Evolutionary conservation across 2,888 invertebrate genomes (phyloP), one percentile per base, ranked within the genome.

Genomic region (Watsonalla cultraria): DNA sequence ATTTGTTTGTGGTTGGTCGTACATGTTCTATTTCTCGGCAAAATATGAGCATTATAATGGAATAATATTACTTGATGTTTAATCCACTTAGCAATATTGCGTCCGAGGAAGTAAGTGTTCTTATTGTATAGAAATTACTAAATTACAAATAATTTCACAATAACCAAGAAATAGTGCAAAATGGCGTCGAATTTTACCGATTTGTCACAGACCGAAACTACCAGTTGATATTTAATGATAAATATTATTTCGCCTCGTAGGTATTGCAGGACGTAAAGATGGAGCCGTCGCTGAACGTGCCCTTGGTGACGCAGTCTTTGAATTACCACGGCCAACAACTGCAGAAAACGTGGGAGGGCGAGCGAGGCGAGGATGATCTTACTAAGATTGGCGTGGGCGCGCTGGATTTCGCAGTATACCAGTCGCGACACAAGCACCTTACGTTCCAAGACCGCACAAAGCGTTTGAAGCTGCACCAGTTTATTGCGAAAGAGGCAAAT

Each of bases 251-350:
- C 24, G 4, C 4, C 24, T 24, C 24, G 4, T 24, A 24, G 24
- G 24, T 24, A 37, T 45, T 58, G 7, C 62, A 78, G 78, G 50
- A 51, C 53, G 59, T 51, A 42, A 69, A 47, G 13, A 91, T 90
- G 90, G 91, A 91, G 53, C 66, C 84, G 9, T 70, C 83, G 46
- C 63, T 91, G 87, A 90, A 91, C 77, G 83, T 88, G 87, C 82
- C 89, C 59, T 74, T 91, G 72, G 92, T 97, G 80, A 88, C 94
- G 76, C 94, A 94, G 75, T 93, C 95, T 59, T 88, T 97, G 67
- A 95, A 96, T 86, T 97, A 95, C 81, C 97, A 97, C 90, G 97
- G 97, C 2, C 96, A 96, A 73, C 96, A 96, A 73, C 89, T 97
- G 64, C 96, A 96, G 86, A 97, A 96, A 88, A 93, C 96, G 68